Conservation (phyloP, 2,888 invertebrate species). For the Blastobasis lacticolella region DNA sequence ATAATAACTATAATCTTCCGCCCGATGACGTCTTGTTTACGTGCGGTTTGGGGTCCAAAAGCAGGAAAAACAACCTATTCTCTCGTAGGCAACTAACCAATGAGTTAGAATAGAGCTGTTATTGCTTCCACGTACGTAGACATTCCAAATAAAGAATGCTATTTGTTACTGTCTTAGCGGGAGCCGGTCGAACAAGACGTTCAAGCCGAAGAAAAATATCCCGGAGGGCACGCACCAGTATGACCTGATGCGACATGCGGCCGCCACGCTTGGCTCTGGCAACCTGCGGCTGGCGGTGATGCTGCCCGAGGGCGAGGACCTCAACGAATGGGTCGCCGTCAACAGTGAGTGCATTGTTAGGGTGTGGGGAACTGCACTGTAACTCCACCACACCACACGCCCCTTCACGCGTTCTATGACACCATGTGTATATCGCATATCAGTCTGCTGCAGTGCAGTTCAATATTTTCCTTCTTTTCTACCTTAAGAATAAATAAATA, state of each 20-base stretch:
- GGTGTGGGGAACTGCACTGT: too few relatives aligned
- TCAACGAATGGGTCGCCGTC: conserved; percentile 99
- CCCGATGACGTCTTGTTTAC: conserved; percentile 55
- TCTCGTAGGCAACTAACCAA: too few relatives aligned
- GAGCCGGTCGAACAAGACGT: conserved; percentile 95
- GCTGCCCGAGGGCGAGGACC: conserved; percentile 98
- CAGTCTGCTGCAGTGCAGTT: too few relatives aligned
- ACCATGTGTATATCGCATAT: too few relatives aligned
- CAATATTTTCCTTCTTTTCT: too few relatives aligned
- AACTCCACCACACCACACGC: not conserved
- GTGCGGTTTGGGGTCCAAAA: conserved; percentile 19
- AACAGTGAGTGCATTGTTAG: conserved; percentile 85
- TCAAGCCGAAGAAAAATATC: conserved; percentile 99
- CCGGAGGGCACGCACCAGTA: conserved; percentile 99
- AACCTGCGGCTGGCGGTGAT: conserved; percentile 96
- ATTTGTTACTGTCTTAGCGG: conserved; percentile 71
- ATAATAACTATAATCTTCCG: conserved; percentile 48
- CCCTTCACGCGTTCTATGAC: not conserved
- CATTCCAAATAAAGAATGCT: too few relatives aligned
- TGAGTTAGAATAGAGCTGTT: too few relatives aligned
- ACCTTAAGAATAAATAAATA: too few relatives aligned
- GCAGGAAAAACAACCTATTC: too few relatives aligned
- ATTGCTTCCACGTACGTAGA: too few relatives aligned
- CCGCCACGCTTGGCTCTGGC: conserved; percentile 97
- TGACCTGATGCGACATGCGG: conserved; percentile 99